phyloP scores from a whole-genome alignment of 2,797 vertebrate genomes.

The Clamator glandarius region DNA sequence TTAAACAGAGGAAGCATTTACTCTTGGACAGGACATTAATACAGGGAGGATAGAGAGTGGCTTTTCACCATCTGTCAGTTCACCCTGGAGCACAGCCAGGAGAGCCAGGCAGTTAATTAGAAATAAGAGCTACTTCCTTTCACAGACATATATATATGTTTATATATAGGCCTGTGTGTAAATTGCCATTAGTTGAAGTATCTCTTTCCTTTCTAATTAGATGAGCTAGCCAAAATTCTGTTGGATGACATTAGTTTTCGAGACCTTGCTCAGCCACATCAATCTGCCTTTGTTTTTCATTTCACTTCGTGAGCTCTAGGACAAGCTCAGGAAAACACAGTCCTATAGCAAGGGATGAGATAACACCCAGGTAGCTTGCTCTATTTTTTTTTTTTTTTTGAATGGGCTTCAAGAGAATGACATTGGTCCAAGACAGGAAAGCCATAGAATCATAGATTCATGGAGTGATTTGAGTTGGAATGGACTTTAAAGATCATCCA shows the following conservation, averaged over 20 bases:
- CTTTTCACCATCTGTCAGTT: constrained; percentile 50
- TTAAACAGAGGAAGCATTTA: not conserved
- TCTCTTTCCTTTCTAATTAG: not conserved
- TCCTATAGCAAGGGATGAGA: not conserved
- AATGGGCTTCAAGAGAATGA: not conserved
- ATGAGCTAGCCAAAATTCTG: not conserved
- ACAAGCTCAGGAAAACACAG: not conserved
- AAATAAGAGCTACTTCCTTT: constrained; percentile 37
- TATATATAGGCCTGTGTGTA: constrained; percentile 10
- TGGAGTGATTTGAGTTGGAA: too few species aligned
- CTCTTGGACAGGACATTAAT: not conserved
- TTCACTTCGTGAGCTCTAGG: not conserved
- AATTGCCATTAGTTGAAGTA: not conserved
- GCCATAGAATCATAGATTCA: too few species aligned
- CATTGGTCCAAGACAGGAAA: not conserved
- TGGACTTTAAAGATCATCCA: too few species aligned
- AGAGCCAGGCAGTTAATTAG: constrained; percentile 53
- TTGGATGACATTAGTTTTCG: not conserved
- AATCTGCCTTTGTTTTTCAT: not conserved
- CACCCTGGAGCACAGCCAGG: constrained; percentile 37
- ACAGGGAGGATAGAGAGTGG: not conserved
- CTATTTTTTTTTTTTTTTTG: not conserved
- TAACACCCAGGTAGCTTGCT: not conserved
- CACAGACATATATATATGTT: not conserved
- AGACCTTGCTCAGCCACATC: not conserved